A percentile compares a stretch with the other conserved stretches of the same genome.
phyloP scores from a whole-genome alignment of 2,888 invertebrate species.

The Galerucella nymphaeae region DNA sequence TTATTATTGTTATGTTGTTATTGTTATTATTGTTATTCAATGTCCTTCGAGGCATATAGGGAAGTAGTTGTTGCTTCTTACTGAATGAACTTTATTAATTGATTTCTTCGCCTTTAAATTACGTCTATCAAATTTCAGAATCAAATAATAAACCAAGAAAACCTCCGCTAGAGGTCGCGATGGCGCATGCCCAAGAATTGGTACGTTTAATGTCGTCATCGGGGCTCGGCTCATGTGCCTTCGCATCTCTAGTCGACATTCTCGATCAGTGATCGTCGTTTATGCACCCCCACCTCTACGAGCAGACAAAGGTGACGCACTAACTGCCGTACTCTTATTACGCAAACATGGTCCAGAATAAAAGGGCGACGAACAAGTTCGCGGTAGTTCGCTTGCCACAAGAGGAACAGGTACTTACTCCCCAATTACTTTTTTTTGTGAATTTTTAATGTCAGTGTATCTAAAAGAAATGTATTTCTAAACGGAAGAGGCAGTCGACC shows the following conservation, averaged over 20 bases:
- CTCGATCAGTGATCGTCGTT: constrained; percentile 71
- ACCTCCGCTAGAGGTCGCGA: constrained; percentile 92
- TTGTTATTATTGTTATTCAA: too few relatives aligned
- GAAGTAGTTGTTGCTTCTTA: too few relatives aligned
- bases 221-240: constrained; percentile 94
- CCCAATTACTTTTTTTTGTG: constrained; percentile 28
- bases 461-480: constrained; percentile 11
- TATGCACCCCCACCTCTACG: constrained; percentile 28
- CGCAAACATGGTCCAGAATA: constrained; percentile 21
- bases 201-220: constrained; percentile 90
- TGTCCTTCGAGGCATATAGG: too few relatives aligned
- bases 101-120: constrained; percentile 2
- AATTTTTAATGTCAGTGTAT: constrained; percentile 34
- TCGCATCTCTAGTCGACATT: constrained; percentile 89
- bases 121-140: constrained; percentile 69
- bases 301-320: constrained; percentile 35
- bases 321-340: constrained; percentile 49
- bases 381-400: constrained; percentile 34
- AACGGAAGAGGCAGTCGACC: constrained; percentile 10
- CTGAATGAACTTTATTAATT: too few relatives aligned
- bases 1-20: too few relatives aligned
- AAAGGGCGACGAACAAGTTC: constrained; percentile 5
- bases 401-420: constrained; percentile 45
- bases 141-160: constrained; percentile 89
- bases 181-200: constrained; percentile 89